phyloP scores from a whole-genome alignment of 2,888 invertebrate species.

The Eupithecia insigniata region DNA sequence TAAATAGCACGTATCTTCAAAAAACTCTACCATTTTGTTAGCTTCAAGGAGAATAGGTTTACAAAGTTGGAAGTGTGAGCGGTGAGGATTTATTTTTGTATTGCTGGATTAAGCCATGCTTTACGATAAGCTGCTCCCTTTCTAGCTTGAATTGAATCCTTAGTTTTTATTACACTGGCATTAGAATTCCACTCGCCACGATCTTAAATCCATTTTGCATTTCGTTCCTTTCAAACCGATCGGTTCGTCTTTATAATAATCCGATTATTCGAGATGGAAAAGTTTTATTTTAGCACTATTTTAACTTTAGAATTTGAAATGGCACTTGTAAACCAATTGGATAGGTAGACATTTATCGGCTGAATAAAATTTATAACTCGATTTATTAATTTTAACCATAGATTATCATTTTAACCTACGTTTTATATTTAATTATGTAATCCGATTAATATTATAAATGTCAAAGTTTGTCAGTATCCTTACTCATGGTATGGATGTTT shows the following conservation, averaged over 20 bases:
- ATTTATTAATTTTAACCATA: too few species aligned
- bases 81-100: constrained; percentile 57
- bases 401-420: too few species aligned
- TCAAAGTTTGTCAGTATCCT: too few species aligned
- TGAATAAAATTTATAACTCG: not conserved
- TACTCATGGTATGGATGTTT: too few species aligned
- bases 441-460: too few species aligned
- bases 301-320: not conserved
- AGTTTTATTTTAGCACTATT: constrained; percentile 1
- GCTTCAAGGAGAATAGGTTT: constrained; percentile 47
- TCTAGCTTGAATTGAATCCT: constrained; percentile 59
- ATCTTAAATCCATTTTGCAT: constrained; percentile 39
- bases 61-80: constrained; percentile 54
- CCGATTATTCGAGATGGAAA: constrained; percentile 27
- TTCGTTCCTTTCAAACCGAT: constrained; percentile 38
- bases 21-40: constrained; percentile 53
- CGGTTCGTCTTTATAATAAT: constrained; percentile 36
- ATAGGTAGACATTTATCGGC: not conserved
- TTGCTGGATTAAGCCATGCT: constrained; percentile 59
- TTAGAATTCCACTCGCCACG: constrained; percentile 48
- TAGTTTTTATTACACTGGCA: constrained; percentile 60
- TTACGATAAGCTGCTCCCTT: constrained; percentile 55
- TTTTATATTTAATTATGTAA: too few species aligned
- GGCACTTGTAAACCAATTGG: not conserved
- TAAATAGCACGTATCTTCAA: constrained; percentile 51